Percentiles rank a stretch among this genome's conserved stretches.
Evolutionary conservation across 2,113 vertebrate species (phyloP).

Genomic region (Catharus bicknelli): DNA sequence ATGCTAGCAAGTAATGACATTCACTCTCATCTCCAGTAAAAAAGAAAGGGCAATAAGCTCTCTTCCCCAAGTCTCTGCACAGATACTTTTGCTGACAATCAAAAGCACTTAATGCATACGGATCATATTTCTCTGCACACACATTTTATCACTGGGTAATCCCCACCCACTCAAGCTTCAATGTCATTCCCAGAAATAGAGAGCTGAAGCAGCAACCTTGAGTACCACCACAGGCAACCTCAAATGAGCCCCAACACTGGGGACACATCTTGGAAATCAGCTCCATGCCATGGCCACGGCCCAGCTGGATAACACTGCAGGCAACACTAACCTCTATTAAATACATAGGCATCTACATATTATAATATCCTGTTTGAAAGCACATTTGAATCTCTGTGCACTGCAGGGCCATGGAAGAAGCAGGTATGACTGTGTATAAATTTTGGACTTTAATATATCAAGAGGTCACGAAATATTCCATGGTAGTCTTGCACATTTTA

Average conservation of each 20-base stretch:
- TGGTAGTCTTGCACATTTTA: background rate
- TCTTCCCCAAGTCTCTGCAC: background rate
- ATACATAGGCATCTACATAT: accelerated
- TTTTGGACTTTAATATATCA: background rate
- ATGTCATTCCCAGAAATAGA: background rate
- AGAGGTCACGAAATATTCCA: background rate
- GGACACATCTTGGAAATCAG: background rate
- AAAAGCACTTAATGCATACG: background rate
- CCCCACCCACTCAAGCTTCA: background rate
- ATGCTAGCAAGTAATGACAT: background rate
- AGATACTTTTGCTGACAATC: slow-evolving; percentile 39
- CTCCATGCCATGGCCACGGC: accelerated
- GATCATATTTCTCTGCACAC: slow-evolving; percentile 12
- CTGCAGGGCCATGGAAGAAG: background rate
- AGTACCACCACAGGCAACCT: background rate
- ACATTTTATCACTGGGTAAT: background rate
- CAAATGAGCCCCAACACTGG: accelerated
- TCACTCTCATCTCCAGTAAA: background rate
- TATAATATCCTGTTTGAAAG: background rate
- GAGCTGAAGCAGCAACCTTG: background rate
- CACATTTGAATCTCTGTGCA: background rate
- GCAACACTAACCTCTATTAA: background rate
- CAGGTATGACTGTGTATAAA: background rate
- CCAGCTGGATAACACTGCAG: background rate
- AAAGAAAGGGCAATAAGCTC: background rate